Conservation (phyloP, 1,140 invertebrate genomes). For the Drosophila yakuba region DNA sequence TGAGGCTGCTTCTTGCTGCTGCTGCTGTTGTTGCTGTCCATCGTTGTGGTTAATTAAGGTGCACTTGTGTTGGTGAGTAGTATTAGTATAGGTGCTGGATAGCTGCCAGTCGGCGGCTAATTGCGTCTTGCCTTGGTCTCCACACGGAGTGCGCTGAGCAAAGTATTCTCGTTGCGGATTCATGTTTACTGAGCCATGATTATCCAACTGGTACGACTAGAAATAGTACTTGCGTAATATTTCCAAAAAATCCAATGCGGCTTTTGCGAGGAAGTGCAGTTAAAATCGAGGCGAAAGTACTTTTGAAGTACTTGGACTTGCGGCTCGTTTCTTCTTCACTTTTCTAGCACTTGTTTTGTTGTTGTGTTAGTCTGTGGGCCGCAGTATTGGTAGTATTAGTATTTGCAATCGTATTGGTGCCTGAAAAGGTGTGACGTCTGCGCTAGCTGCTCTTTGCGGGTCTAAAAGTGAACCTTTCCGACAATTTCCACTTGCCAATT, state of each 20-base stretch:
- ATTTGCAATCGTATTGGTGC: constrained; percentile 9
- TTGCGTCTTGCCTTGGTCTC: constrained; percentile 86
- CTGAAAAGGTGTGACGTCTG: constrained; percentile 66
- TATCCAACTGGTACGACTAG: constrained; percentile 81
- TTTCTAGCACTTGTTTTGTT: constrained; percentile 18
- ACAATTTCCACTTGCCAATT: constrained; percentile 48
- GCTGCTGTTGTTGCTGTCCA: constrained; percentile 65
- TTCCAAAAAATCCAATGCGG: constrained; percentile 61
- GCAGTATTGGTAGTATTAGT: constrained; percentile 54
- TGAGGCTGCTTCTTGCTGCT: constrained; percentile 71
- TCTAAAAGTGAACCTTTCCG: constrained; percentile 6
- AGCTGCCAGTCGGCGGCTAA: constrained; percentile 63
- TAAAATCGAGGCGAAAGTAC: constrained; percentile 49
- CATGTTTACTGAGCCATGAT: constrained; percentile 92
- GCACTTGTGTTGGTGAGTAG: constrained; percentile 6
- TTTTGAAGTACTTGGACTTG: constrained; percentile 50
- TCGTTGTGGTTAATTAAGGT: constrained; percentile 50
- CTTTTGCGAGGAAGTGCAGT: constrained; percentile 41
- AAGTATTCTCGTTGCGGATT: constrained; percentile 87
- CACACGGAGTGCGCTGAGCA: constrained; percentile 87
- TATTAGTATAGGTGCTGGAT: constrained; percentile 12
- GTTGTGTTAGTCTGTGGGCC: constrained; percentile 17
- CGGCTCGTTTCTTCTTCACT: constrained; percentile 26
- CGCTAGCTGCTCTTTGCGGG: constrained; percentile 21
- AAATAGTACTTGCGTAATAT: constrained; percentile 83